These are phyloP conservation scores for Triplophysa yarkandensis DNA, from an alignment of 2,797 vertebrate genomes.

Conservation along the genomic window DNA sequence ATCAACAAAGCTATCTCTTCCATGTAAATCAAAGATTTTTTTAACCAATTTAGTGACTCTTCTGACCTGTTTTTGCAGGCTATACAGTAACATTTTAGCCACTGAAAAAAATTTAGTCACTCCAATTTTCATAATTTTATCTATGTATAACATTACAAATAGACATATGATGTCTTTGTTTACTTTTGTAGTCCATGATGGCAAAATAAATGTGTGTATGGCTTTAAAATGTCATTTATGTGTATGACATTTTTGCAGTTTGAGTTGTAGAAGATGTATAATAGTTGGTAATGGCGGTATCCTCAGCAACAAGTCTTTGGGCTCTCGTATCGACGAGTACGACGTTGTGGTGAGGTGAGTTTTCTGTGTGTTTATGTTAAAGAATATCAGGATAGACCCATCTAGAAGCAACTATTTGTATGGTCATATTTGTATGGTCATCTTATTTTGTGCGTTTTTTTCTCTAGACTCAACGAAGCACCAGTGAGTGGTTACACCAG, in stretches of 20 bases:
- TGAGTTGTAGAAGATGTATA: slow-evolving; percentile 91
- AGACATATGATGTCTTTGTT: too few relatives aligned
- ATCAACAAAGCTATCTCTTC: not conserved
- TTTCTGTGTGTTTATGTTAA: not conserved
- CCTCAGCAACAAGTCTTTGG: slow-evolving; percentile 94
- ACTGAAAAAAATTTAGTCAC: too few relatives aligned
- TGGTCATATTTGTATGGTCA: too few relatives aligned
- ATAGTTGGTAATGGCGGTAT: slow-evolving; percentile 96
- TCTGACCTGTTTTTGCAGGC: not conserved
- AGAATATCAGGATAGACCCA: not conserved
- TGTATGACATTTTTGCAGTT: slow-evolving; percentile 70
- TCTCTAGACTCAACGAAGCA: slow-evolving; percentile 89
- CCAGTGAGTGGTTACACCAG: slow-evolving; percentile 87
- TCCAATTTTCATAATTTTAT: not conserved
- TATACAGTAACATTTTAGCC: not conserved
- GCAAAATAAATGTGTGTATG: not conserved
- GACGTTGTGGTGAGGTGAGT: slow-evolving; percentile 95
- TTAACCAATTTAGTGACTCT: not conserved
- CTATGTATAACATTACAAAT: not conserved
- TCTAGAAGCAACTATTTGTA: not conserved
- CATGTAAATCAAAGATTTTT: not conserved
- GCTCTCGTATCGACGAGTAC: slow-evolving; percentile 90
- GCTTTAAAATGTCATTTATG: not conserved
- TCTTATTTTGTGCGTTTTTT: slow-evolving; percentile 4
- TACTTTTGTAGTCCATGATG: not conserved